Evolutionary conservation across 2,888 invertebrate species (phyloP), one percentile per base, ranked within the genome.

Genomic region (Chrysina gloriosa): DNA sequence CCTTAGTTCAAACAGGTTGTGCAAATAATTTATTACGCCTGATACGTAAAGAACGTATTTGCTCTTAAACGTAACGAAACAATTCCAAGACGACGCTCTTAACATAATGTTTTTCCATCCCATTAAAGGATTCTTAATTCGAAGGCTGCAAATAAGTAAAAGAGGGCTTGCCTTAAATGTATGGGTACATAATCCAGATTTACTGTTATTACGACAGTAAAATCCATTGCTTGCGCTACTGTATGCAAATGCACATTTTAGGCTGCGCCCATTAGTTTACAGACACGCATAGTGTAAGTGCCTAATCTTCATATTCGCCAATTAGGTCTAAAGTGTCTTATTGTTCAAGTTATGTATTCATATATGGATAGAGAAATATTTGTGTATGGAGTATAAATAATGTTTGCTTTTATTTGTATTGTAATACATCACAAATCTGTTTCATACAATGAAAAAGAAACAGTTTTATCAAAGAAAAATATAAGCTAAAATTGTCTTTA

Each of bases 161-260:
- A n/a, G 27, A 9, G 25, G 42, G 23, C 14, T 42, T 39, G 19
- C 21, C 29, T 23, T 42, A 42, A 29, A 42, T 14, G 27, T 42
- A 61, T 42, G 42, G 29, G 42, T 29, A 27, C 58, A 61, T 61
- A 61, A 61, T 23, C 58, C 27, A 61, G 58, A 61, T 61, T 61
- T 61, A 61, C 27, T 61, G 58, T 42, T 61, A 61, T 61, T 61
- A 61, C 58, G 14, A 42, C 21, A 45, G 45, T 61, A 61, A 61
- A 61, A 25, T 61, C 36, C 58, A 42, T 23, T 36, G 39, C 42
- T 61, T 61, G 42, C 42, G 16, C 42, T 61, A 25, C 42, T 45
- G 42, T 42, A 61, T 42, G 42, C 27, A 61, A 61, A 61, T 61
- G 42, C 19, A 16, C 31, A 21, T n/a, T 31, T 31, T 52, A 52